Evolutionary conservation across 2,113 vertebrate species (phyloP), one percentile per base, ranked within the genome.

Genomic region (Tachysurus vachellii): DNA sequence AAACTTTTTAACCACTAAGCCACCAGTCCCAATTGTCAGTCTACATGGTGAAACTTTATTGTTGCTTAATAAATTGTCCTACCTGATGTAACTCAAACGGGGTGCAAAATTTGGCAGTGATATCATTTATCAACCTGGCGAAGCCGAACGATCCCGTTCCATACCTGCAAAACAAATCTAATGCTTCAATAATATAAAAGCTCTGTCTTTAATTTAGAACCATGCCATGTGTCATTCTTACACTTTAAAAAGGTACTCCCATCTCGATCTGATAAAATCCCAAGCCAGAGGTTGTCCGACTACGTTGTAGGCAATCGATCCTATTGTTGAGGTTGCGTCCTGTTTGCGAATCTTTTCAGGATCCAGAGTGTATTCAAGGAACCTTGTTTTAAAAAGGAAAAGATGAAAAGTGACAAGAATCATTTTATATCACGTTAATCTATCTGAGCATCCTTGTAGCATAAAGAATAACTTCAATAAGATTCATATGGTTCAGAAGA

Each of bases 71-170:
- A 44, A 13, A 47, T 53, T 4, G 47, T 83, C 61, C 44, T 93
- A 99, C 98, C 97, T 98, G 95, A 28, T 95, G 85, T 62, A 99
- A 94, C 83, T 99, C 97, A 54, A 94, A 96, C 3, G 97, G 93
- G 0, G 96, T 91, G 19, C 95, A 94, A 64, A 99, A 99, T 21
- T 97, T 92, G 42, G 36, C 90, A 0, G 96, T 97, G 88, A 98
- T 91, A 0, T 88, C 77, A 0, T 0, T 88, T 91, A 99, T 95
- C 75, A 99, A 93, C 53, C 59, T 79, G 42, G 96, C 87, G 89
- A 99, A 97, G 80, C 96, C 96, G 93, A 99, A 99, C 4, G 96
- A 97, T 61, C 96, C 95, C 0, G 88, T 92, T 0, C 98, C 98
- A 0, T 94, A 97, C 79, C 98, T 99, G 36, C 80, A 31, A 50